Percentiles rank a stretch among this genome's conserved stretches.
Conservation (phyloP, 2,113 vertebrate species). For the Maccullochella peelii region DNA sequence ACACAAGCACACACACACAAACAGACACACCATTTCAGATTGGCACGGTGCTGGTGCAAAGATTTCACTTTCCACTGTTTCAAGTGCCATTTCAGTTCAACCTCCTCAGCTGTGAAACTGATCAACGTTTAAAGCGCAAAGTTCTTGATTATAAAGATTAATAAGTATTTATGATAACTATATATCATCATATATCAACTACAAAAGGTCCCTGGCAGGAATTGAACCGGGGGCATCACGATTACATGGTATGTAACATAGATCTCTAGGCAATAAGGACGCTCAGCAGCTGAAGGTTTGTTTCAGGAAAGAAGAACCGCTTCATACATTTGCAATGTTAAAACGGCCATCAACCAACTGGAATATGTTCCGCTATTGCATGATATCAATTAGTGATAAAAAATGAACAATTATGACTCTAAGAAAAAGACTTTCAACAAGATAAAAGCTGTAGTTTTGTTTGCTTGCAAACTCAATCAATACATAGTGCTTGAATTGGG, state of each 20-base stretch:
- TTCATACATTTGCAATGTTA: not conserved
- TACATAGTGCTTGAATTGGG: not conserved
- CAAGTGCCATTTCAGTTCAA: not conserved
- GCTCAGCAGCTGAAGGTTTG: not conserved
- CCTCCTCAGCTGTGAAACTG: not conserved
- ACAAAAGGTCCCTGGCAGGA: not conserved
- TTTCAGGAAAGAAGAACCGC: not conserved
- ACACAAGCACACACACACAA: constrained; percentile 11
- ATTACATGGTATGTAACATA: not conserved
- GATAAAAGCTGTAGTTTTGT: not conserved
- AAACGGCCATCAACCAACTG: not conserved
- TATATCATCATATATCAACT: not conserved
- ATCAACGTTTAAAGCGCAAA: not conserved
- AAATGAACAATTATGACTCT: not conserved
- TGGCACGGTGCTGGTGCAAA: not conserved
- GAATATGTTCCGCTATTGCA: not conserved
- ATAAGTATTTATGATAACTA: not conserved
- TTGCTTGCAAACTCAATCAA: not conserved
- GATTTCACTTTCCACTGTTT: not conserved
- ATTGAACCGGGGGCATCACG: not conserved
- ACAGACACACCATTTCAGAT: constrained; percentile 19
- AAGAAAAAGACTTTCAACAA: not conserved
- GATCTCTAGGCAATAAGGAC: not conserved
- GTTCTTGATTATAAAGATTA: not conserved
- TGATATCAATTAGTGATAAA: not conserved